These are phyloP conservation scores for Mycteria americana DNA, from an alignment of 2,797 vertebrate species.

Conservation along the genomic window DNA sequence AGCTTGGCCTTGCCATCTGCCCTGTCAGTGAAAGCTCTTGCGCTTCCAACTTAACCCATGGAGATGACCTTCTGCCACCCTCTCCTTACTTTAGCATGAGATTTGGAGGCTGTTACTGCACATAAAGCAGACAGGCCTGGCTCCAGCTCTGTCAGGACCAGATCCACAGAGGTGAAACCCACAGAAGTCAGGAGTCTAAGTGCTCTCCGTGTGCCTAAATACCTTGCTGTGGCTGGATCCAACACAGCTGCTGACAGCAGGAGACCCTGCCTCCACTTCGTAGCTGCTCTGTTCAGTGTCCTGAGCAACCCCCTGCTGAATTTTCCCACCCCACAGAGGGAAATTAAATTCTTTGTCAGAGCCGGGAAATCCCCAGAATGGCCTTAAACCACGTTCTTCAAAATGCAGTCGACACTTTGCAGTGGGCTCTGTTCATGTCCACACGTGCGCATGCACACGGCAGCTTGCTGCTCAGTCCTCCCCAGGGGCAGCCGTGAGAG, in stretches of 20 bases:
- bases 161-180: neutral
- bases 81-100: neutral
- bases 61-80: neutral
- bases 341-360: slow-evolving; percentile 34
- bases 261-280: neutral
- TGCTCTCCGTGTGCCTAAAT: neutral
- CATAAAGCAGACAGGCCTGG: neutral
- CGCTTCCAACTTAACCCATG: fast-evolving
- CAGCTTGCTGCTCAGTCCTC: neutral
- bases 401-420: neutral
- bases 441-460: neutral
- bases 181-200: neutral
- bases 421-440: neutral
- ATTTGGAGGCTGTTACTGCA: neutral
- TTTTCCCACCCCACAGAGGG: neutral
- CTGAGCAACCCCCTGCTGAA: neutral
- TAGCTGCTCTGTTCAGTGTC: neutral
- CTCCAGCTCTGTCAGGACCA: neutral
- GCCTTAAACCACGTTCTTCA: slow-evolving; percentile 23
- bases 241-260: neutral
- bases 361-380: slow-evolving; percentile 47
- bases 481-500: neutral
- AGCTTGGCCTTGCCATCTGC: slow-evolving; percentile 18
- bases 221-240: neutral
- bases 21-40: neutral